Base-by-base conservation (phyloP, 23 tunicate species). In the Botrylloides violaceus region DNA sequence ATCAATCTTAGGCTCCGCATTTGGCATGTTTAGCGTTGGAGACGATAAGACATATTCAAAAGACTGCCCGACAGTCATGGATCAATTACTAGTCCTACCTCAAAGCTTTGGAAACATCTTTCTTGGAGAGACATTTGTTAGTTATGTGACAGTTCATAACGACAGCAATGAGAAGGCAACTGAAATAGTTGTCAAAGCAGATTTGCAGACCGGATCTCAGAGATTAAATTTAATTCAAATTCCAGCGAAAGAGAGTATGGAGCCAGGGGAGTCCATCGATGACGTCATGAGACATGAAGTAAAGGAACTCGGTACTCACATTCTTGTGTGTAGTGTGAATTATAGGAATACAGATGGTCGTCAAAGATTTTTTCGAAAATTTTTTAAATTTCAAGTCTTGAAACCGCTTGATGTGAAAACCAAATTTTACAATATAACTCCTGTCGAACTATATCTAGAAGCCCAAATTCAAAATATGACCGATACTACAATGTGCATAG, bases 321-420 rank as follows among this genome's bases (percentile, higher is more conserved):
- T 88, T 66, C 73, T 87, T 55, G 95, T 87, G 15, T 87, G 95
- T 70, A 80, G 72, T 48, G 95, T 87, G 7, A 62, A 66, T n/a
- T 87, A 87, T 78, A 87, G 61, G 37, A 80, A 49, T 32, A 72
- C 82, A 4, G 82, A 76, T 31, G 95, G 78, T 4, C 83, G 73
- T 6, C 60, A 56, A 32, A 76, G 55, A 61, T 81, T 76, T 71
- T 87, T 87, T 38, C 82, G 95, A 50, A 88, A 88, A 57, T 88
- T 88, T 59, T 82, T 81, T 60, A 88, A 88, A 72, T 88, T 88
- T 77, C 96, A 88, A 82, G 96, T 88, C 30, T 59, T 83, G 36
- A 90, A 90, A 48, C 97, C 97, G 22, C 61, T 90, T 18, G 97
- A 90, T 74, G 97, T 90, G 0, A 90, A 90, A 70, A 90, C 97